Percentiles rank a stretch among this genome's conserved stretches.
Evolutionary conservation across 2,797 vertebrate genomes (phyloP).

Genomic region (Uromys caudimaculatus): DNA sequence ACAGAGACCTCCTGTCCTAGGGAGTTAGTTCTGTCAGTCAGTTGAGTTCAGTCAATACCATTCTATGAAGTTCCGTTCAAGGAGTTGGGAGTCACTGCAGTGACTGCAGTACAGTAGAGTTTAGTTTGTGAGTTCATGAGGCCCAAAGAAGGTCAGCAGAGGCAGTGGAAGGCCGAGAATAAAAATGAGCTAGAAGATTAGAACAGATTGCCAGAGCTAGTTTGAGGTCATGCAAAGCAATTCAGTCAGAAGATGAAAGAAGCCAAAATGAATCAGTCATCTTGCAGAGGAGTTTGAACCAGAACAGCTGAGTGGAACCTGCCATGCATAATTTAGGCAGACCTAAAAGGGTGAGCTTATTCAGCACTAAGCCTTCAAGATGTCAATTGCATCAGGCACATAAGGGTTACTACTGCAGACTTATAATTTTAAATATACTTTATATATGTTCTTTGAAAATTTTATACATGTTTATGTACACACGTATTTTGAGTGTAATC

Average conservation of each 20-base stretch:
- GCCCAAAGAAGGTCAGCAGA: not conserved
- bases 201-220: not conserved
- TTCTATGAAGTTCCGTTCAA: too few relatives aligned
- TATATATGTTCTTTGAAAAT: not conserved
- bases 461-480: not conserved
- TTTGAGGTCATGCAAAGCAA: not conserved
- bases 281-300: not conserved
- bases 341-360: not conserved
- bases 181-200: not conserved
- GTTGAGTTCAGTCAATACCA: too few relatives aligned
- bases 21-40: too few relatives aligned
- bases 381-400: not conserved
- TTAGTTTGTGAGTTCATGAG: not conserved
- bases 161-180: not conserved
- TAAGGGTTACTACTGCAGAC: not conserved
- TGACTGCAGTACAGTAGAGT: not conserved
- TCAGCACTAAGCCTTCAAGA: not conserved
- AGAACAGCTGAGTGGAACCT: not conserved
- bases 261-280: not conserved
- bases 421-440: not conserved
- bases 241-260: not conserved
- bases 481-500: not conserved
- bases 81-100: too few relatives aligned
- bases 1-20: too few relatives aligned
- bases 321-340: not conserved